Base-by-base conservation (phyloP, 2,888 invertebrate species). In the Meganola albula region DNA sequence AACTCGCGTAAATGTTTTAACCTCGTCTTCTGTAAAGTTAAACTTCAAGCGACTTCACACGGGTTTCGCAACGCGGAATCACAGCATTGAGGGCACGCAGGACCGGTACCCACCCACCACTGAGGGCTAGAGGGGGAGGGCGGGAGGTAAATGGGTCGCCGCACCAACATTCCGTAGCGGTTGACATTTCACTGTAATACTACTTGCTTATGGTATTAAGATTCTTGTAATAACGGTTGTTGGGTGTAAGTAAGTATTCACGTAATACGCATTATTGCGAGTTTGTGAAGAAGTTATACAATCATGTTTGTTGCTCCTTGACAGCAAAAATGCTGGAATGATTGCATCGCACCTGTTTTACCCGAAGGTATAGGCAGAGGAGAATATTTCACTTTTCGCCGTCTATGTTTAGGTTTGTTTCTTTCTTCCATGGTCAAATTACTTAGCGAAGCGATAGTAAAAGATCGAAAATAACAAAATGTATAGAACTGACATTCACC, bases 61-160 rank as follows among this genome's bases (percentile, higher is more conserved):
- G 25, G 34, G 53, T 72, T 73, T 76, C 54, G 67, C 71, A 71
- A 74, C 54, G 62, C 77, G 74, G 76, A 75, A 75, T 74, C 63
- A 48, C 61, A 63, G 60, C 70, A 76, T 73, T 62, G 76, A 68
- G 78, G 76, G 73, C 77, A 78, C 67, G 68, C 67, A 63, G 63
- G 68, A 75, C 78, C 75, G 76, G 75, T 75, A 71, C 52, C 57
- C 58, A 63, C 63, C 65, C 59, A 63, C 61, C 56, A 56, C 44
- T 50, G 34, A n/a, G n/a, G n/a, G n/a, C n/a, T n/a, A n/a, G n/a
- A 45, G 48, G 54, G 56, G 47, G 53, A 35, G 44, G 55, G 52
- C 55, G 48, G 34, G 52, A 55, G 59, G 67, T 62, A 78, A 77
- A 79, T 78, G 62, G 80, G 79, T 74, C 79, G 72, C 59, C 61